A percentile compares a stretch with the other conserved stretches of the same genome.
Conservation (phyloP, 2,888 invertebrate genomes). For the Tenthredo scrophulariae region DNA sequence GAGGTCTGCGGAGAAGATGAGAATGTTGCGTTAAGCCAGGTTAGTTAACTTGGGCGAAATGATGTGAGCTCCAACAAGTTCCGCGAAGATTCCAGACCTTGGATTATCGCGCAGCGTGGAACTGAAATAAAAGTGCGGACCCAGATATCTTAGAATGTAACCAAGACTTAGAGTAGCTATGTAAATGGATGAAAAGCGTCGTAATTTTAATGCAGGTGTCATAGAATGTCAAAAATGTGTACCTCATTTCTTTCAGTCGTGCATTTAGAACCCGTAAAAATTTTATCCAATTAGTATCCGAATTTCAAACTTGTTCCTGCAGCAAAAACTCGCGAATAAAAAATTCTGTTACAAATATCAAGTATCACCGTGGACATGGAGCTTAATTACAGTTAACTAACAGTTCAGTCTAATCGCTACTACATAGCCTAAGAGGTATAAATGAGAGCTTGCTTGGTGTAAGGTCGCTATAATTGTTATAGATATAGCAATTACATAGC, state of each 20-base stretch:
- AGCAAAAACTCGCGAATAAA: not conserved
- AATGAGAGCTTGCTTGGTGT: slow-evolving; percentile 19
- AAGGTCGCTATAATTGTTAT: slow-evolving; percentile 46
- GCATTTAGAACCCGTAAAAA: not conserved
- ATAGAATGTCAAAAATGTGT: not conserved
- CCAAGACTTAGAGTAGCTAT: not conserved
- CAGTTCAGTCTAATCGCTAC: slow-evolving; percentile 23
- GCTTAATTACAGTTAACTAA: slow-evolving; percentile 42
- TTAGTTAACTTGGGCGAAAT: slow-evolving; percentile 16
- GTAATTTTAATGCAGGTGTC: not conserved
- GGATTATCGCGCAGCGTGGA: not conserved
- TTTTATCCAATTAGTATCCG: not conserved
- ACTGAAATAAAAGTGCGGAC: not conserved
- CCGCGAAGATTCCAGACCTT: not conserved
- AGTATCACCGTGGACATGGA: not conserved
- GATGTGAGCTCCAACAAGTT: not conserved
- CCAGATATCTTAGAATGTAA: not conserved
- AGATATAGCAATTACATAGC: slow-evolving; percentile 50
- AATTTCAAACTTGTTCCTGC: not conserved
- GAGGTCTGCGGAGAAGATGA: slow-evolving; percentile 25
- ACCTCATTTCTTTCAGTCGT: not conserved
- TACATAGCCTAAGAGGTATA: not conserved
- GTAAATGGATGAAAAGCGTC: not conserved
- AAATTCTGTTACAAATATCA: not conserved
- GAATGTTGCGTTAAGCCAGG: slow-evolving; percentile 35